phyloP scores from a whole-genome alignment of 2,113 vertebrate species.

The Gobius niger region DNA sequence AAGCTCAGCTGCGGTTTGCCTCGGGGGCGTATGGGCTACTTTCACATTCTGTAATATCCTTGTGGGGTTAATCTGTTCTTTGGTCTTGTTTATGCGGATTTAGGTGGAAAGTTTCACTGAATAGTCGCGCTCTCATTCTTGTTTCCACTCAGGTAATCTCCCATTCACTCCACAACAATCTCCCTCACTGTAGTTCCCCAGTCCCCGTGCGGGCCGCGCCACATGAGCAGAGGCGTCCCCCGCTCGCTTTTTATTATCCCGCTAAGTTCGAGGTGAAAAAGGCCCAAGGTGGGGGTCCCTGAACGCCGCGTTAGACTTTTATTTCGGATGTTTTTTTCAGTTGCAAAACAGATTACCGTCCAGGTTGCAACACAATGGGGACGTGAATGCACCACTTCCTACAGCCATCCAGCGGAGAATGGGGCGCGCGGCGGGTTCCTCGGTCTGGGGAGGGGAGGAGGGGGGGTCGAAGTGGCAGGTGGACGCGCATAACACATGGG shows the following conservation, averaged over 20 bases:
- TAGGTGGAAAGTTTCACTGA: conserved; percentile 9
- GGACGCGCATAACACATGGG: conserved; percentile 61
- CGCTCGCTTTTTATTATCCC: conserved; percentile 43
- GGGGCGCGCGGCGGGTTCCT: conserved; percentile 64
- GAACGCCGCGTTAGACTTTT: conserved; percentile 66
- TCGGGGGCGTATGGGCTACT: conserved; percentile 3
- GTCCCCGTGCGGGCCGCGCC: conserved; percentile 40
- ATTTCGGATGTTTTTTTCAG: conserved; percentile 79
- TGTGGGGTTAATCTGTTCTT: conserved; percentile 8
- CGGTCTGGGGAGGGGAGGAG: conserved; percentile 48
- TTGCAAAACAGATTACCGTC: conserved; percentile 82
- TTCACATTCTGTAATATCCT: conserved; percentile 11
- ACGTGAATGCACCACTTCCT: conserved; percentile 77
- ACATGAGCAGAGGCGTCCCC: conserved; percentile 44
- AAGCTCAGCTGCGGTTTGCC: neutral
- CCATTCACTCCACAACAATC: conserved; percentile 35
- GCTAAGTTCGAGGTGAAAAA: conserved; percentile 48
- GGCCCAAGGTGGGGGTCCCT: conserved; percentile 76
- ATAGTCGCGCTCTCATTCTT: conserved; percentile 1
- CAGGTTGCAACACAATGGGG: conserved; percentile 75
- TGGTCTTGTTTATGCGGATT: conserved; percentile 7
- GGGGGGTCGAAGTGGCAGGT: conserved; percentile 69
- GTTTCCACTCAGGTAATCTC: conserved; percentile 20
- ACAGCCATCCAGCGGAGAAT: conserved; percentile 68
- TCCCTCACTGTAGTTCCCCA: conserved; percentile 28